Conservation (phyloP, 2,888 invertebrate species). For the Liopterus haemorrhoidalis region DNA sequence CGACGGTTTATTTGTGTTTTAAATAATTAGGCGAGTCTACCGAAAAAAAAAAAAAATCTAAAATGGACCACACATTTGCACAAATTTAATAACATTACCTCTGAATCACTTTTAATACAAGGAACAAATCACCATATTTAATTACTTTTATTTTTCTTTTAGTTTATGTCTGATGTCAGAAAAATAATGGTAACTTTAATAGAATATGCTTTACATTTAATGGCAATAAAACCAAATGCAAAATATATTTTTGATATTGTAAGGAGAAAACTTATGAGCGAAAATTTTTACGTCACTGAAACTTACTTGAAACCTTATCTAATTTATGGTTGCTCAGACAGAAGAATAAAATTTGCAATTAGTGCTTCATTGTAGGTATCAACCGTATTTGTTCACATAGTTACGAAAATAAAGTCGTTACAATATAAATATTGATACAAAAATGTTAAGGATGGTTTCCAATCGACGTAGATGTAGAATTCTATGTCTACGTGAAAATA, state of each 20-base stretch:
- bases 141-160: slow-evolving; percentile 5
- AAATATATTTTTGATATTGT: slow-evolving; percentile 18
- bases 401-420: no score
- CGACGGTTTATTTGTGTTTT: no score
- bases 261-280: slow-evolving; percentile 17
- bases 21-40: no score
- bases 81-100: no score
- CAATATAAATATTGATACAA: no score
- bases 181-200: slow-evolving; percentile 21
- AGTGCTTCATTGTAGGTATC: slow-evolving; percentile 18
- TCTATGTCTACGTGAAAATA: no score
- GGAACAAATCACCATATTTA: not conserved
- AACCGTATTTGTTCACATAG: no score
- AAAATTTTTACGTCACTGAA: slow-evolving; percentile 18
- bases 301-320: slow-evolving; percentile 8
- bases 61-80: no score
- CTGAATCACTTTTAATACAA: no score
- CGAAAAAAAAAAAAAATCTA: no score
- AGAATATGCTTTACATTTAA: slow-evolving; percentile 16
- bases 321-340: not conserved
- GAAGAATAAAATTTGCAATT: slow-evolving; percentile 18
- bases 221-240: slow-evolving; percentile 19
- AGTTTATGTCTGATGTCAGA: slow-evolving; percentile 20
- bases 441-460: no score
- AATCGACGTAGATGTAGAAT: no score